Evolutionary conservation across 2,113 vertebrate species (phyloP).

Genomic region (Poecile atricapillus): DNA sequence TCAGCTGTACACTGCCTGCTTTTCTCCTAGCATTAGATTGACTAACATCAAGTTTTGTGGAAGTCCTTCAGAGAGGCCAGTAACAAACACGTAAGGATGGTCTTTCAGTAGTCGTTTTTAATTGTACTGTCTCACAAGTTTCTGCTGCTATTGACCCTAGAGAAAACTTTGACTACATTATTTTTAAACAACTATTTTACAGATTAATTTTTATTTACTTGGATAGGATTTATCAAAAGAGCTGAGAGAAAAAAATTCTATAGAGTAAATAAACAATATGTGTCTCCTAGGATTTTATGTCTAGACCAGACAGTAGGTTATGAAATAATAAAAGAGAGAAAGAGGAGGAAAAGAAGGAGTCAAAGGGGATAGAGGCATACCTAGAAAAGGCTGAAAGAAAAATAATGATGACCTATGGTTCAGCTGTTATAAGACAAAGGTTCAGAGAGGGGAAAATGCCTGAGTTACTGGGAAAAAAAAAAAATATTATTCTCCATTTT

Average conservation of each 20-base stretch:
- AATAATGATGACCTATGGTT: not conserved
- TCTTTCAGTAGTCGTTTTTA: not conserved
- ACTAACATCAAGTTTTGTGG: not conserved
- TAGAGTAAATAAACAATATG: not conserved
- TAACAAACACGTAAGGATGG: not conserved
- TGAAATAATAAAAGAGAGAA: not conserved
- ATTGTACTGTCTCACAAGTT: not conserved
- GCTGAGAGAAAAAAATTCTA: not conserved
- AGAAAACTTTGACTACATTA: not conserved
- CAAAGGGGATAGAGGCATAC: not conserved
- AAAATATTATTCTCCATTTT: not conserved
- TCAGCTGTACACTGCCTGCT: not conserved
- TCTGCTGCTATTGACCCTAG: not conserved
- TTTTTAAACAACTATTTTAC: conserved; percentile 2
- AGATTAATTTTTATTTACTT: not conserved
- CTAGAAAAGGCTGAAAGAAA: conserved; percentile 2
- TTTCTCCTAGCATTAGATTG: not conserved
- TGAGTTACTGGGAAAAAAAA: conserved; percentile 23
- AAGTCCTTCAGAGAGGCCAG: not conserved
- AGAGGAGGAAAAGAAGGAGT: not conserved
- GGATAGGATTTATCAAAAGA: not conserved
- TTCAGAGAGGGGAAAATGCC: conserved; percentile 1
- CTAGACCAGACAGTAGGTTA: not conserved
- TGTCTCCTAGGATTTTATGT: not conserved
- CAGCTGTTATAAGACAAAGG: not conserved